These are phyloP conservation scores for Dysidea cf. avara DNA, from an alignment of 37 sponge, comb jelly and placozoan species.

Conservation along the genomic window DNA sequence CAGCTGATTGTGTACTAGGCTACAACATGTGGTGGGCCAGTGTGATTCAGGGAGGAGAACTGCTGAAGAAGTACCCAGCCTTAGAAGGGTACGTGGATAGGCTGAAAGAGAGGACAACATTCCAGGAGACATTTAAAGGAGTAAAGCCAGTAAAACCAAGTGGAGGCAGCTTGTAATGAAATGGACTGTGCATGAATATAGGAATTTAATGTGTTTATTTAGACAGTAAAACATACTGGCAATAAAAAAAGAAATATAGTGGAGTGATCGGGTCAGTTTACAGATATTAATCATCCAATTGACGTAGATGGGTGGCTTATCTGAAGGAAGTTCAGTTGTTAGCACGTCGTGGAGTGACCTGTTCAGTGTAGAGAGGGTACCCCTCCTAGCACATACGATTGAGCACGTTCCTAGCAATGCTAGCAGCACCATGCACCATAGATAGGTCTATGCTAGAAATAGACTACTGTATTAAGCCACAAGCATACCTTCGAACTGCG, in stretches of 20 bases:
- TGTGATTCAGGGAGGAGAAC: conserved; percentile 37
- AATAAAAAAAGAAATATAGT: too few relatives aligned
- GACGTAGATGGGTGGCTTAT: conserved; percentile 86
- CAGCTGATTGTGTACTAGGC: conserved; percentile 67
- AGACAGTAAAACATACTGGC: too few relatives aligned
- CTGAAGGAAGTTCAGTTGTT: conserved; percentile 86
- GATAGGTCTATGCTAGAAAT: too few relatives aligned
- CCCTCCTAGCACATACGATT: conserved; percentile 94
- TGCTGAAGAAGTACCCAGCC: conserved; percentile 57
- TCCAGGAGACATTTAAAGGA: conserved; percentile 43
- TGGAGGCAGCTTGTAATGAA: conserved; percentile 50
- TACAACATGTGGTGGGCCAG: conserved; percentile 73
- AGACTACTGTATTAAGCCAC: too few relatives aligned
- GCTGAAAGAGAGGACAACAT: conserved; percentile 44
- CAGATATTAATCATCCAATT: conserved; percentile 80
- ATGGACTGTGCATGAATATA: too few relatives aligned
- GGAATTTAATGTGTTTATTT: too few relatives aligned
- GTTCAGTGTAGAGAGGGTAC: conserved; percentile 93
- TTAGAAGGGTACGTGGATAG: conserved; percentile 41
- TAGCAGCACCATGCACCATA: too few relatives aligned
- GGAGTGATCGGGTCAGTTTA: too few relatives aligned
- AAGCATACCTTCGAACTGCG: too few relatives aligned
- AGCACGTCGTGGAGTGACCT: conserved; percentile 91
- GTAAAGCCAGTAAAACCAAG: conserved; percentile 55
- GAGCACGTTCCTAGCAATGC: too few relatives aligned